A percentile compares a stretch with the other conserved stretches of the same genome.
Conservation (phyloP, 2,797 vertebrate species). For the Trachurus trachurus region DNA sequence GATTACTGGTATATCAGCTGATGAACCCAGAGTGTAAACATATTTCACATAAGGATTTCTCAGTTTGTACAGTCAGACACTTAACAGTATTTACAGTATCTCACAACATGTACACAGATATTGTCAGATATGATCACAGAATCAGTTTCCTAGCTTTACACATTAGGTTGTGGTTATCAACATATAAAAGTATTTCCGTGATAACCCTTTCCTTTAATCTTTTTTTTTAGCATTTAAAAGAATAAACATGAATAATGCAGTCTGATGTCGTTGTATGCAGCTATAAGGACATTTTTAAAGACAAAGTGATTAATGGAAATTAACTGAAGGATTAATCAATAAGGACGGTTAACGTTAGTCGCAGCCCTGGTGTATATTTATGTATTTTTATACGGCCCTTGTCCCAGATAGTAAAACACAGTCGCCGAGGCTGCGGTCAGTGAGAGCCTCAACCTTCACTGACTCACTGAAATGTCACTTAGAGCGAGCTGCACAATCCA, state of each 20-base stretch:
- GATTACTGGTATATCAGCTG: background rate
- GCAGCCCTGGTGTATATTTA: background rate
- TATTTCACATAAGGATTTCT: too few relatives aligned
- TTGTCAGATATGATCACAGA: background rate
- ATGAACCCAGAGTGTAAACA: background rate
- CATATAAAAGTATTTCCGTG: background rate
- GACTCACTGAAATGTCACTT: constrained; percentile 50
- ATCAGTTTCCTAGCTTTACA: background rate
- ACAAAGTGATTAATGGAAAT: background rate
- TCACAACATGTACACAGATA: too few relatives aligned
- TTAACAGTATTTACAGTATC: too few relatives aligned
- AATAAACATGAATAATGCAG: background rate
- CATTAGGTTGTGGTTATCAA: background rate
- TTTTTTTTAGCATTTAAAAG: background rate
- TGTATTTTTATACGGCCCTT: background rate
- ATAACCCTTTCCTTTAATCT: background rate
- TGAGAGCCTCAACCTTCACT: constrained; percentile 19
- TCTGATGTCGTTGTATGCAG: background rate
- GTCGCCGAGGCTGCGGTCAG: constrained; percentile 8
- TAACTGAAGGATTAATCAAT: background rate
- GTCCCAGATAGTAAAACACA: constrained; percentile 1
- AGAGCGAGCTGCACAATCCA: constrained; percentile 28
- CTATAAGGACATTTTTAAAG: background rate
- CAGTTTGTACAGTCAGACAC: too few relatives aligned
- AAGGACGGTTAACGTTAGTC: background rate